Evolutionary conservation across 2,797 vertebrate species (phyloP), one percentile per base, ranked within the genome.

Genomic region (Clarias fuscus): DNA sequence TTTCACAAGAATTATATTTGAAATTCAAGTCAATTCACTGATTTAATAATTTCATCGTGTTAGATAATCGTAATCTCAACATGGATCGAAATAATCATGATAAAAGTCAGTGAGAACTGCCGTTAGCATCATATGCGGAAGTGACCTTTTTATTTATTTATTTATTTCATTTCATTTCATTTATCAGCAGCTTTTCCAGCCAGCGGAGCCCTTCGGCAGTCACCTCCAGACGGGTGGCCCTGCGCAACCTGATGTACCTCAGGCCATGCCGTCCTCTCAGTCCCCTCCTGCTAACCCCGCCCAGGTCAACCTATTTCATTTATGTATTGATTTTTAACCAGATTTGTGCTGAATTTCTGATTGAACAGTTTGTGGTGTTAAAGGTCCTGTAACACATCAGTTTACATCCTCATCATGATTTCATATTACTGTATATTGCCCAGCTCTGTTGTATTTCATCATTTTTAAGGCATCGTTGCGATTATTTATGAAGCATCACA

Each of bases 211-310:
- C 84, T 94, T 93, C 88, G 94, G 94, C 91, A 93, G 93, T 93
- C 96, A 95, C 90, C 95, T 97, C 91, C 96, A 89, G 93, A 93
- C 95, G 87, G 91, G 92, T 90, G 93, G 93, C 73, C 93, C 92
- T 90, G 94, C 94, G 91, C 94, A 95, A 91, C 95, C 94, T 91
- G 96, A 96, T 93, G 96, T 99, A 97, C 97, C 97, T 98, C 98
- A 97, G 88, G 91, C 95, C 37, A 92, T 93, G 64, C 96, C 92
- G 90, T 91, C 24, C 91, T 92, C 58, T 90, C 94, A 71, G 89
- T 4, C 90, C 90, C 40, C 88, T 30, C 43, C 94, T 93, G 92
- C 90, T 68, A 87, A 82, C 80, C 88, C 84, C 18, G 37, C 78
- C 3, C 84, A 85, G 82, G 89, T 89, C 77, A 7, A 40, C 24